Base-by-base conservation (phyloP, 2,888 invertebrate genomes). In the Hecatera dysodea region DNA sequence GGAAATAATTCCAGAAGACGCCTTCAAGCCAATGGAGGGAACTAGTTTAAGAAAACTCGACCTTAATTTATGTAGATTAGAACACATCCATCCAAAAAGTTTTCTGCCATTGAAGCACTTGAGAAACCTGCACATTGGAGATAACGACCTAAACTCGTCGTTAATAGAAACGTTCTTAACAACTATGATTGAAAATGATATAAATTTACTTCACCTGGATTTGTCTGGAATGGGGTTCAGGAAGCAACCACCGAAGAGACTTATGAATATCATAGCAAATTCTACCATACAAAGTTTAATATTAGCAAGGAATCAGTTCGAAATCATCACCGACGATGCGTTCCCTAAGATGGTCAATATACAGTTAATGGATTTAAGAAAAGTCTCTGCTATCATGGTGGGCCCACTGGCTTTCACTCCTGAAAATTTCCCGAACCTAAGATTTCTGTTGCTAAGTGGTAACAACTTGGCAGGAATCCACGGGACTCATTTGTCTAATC, bases 321-420 rank as follows among this genome's bases (percentile, higher is more conserved):
- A 97, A 90, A 87, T 93, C 1, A 93, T 97, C 11, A 84, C 86
- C 17, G 92, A 95, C 15, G 90, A 95, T n/a, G 89, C 91, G 6
- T 97, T 97, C 86, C 97, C 97, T 2, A 69, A 66, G 53, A 97
- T 97, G 97, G 89, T 92, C 0, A 96, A 96, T 72, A 90, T 97
- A 65, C 92, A 96, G 83, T 81, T 95, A 0, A 84, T 97, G 53
- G 97, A 97, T 88, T 90, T 97, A 55, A 93, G 96, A 65, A 95
- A 95, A 84, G 96, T 96, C 2, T 90, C 94, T 1, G 93, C 96
- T 19, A 92, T 96, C 48, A 90, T 89, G 24, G 92, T 97, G 50
- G 94, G 93, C 0, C 84, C 93, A 1, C 90, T 95, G 57, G 94
- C 96, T 0, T 97, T 97, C 77, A 86, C 86, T 24, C 93, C 93